Evolutionary conservation across 2,113 vertebrate genomes (phyloP).

Genomic region (Nerophis ophidion): DNA sequence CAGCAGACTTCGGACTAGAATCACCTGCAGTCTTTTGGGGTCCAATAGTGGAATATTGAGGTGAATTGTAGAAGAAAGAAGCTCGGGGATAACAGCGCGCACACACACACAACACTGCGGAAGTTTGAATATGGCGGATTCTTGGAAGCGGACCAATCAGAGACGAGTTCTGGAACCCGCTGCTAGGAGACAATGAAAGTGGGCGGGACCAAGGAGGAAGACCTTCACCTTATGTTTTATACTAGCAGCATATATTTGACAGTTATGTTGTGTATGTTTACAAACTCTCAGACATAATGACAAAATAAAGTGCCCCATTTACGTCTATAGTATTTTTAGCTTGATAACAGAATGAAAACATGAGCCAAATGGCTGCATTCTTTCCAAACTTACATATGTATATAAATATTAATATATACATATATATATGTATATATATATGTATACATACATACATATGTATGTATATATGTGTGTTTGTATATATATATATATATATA

Average conservation of each 20-base stretch:
- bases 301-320: too few relatives aligned
- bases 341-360: too few relatives aligned
- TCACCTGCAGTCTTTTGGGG: background rate
- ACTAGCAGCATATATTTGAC: background rate
- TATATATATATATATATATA: too few relatives aligned
- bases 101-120: conserved; percentile 37
- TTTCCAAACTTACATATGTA: too few relatives aligned
- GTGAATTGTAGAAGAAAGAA: conserved; percentile 36
- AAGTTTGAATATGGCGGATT: conserved; percentile 71
- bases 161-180: conserved; percentile 4
- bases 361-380: too few relatives aligned
- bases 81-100: conserved; percentile 40
- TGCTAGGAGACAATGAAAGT: conserved; percentile 10
- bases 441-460: too few relatives aligned
- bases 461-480: too few relatives aligned
- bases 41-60: background rate
- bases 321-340: too few relatives aligned
- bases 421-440: too few relatives aligned
- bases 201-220: conserved; percentile 31
- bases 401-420: too few relatives aligned
- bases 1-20: background rate
- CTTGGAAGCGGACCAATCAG: conserved; percentile 59
- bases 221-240: background rate
- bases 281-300: too few relatives aligned
- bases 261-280: background rate